phyloP scores from a whole-genome alignment of 2,113 vertebrate genomes.

The Oncorhynchus tshawytscha region DNA sequence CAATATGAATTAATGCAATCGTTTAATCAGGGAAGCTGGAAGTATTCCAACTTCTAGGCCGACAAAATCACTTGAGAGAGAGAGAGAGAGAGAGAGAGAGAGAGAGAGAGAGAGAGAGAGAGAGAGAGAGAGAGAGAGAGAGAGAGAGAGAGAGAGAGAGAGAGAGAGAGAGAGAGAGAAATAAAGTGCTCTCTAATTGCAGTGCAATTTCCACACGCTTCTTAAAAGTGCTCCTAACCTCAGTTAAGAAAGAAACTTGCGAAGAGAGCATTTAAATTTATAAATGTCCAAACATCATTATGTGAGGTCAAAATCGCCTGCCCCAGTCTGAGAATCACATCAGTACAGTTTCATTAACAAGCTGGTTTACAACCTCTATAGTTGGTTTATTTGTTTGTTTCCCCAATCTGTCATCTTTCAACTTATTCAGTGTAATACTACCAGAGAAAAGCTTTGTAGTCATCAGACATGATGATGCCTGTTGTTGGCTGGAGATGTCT shows the following conservation, averaged over 20 bases:
- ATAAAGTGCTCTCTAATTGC: constrained; percentile 44
- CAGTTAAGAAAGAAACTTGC: constrained; percentile 16
- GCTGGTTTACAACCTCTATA: too few relatives aligned
- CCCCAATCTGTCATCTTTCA: too few relatives aligned
- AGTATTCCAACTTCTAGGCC: constrained; percentile 3
- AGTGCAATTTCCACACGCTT: constrained; percentile 36
- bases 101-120: constrained; percentile 17
- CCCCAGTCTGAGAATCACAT: background rate
- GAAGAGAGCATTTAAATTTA: constrained; percentile 29
- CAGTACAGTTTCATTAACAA: background rate
- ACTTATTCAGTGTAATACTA: too few relatives aligned
- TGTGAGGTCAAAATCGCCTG: constrained; percentile 13
- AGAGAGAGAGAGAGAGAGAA: constrained; percentile 17
- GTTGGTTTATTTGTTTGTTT: too few relatives aligned
- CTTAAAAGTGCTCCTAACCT: constrained; percentile 13
- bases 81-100: background rate
- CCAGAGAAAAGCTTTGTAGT: too few relatives aligned
- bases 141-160: constrained; percentile 18
- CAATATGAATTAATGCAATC: background rate
- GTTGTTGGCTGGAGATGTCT: too few relatives aligned
- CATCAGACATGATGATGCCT: too few relatives aligned
- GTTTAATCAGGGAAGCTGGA: background rate
- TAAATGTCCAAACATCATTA: constrained; percentile 22
- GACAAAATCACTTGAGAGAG: constrained; percentile 12
- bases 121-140: constrained; percentile 21